phyloP scores from a whole-genome alignment of 2,797 vertebrate genomes.

The Clamator glandarius region DNA sequence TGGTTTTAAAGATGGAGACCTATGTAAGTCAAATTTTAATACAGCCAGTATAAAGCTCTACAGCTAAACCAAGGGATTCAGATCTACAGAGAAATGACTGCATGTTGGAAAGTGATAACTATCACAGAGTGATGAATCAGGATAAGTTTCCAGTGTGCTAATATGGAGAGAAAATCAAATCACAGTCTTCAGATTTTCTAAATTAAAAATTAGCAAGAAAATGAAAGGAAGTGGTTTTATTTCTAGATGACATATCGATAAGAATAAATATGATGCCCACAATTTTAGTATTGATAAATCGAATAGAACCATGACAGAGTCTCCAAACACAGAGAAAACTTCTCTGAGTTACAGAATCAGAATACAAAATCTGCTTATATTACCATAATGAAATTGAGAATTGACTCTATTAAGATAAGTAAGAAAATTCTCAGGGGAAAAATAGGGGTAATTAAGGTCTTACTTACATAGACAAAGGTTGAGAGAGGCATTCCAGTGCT shows the following conservation, averaged over 20 bases:
- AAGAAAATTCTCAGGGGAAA: not conserved
- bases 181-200: not conserved
- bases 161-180: not conserved
- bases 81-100: not conserved
- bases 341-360: slow-evolving; percentile 5
- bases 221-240: slow-evolving; percentile 41
- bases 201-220: slow-evolving; percentile 30
- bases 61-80: not conserved
- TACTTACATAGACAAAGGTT: not conserved
- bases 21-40: not conserved
- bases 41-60: not conserved
- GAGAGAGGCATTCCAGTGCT: not conserved
- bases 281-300: not conserved
- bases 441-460: not conserved
- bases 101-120: not conserved
- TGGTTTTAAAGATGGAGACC: not conserved
- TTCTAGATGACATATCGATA: not conserved
- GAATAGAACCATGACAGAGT: not conserved
- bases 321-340: not conserved
- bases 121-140: not conserved
- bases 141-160: not conserved
- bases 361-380: slow-evolving; percentile 35
- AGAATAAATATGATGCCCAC: not conserved
- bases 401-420: not conserved
- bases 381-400: not conserved